Conservation (phyloP, 2,113 vertebrate species). For the Heterocephalus glaber region DNA sequence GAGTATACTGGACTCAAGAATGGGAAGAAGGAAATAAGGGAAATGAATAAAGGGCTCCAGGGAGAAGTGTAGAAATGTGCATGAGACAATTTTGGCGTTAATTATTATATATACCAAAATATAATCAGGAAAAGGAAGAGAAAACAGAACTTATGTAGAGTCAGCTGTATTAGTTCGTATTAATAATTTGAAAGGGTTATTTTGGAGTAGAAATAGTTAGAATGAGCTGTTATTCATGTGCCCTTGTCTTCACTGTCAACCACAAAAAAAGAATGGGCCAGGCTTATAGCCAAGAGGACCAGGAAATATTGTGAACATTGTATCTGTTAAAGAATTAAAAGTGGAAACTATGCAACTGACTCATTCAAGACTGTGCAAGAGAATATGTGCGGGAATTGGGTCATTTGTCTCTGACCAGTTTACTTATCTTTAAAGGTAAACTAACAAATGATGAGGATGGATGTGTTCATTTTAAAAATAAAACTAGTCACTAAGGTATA, state of each 20-base stretch:
- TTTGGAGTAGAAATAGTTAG: neutral
- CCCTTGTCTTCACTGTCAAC: neutral
- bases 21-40: neutral
- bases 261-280: neutral
- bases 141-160: neutral
- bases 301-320: neutral
- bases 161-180: neutral
- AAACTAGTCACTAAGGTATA: neutral
- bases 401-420: neutral
- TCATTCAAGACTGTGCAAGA: neutral
- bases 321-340: neutral
- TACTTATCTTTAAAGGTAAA: neutral
- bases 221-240: neutral
- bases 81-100: neutral
- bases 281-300: neutral
- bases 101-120: neutral
- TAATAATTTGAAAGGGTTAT: neutral
- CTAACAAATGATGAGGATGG: neutral
- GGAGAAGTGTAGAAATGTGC: neutral
- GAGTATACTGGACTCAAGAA: neutral
- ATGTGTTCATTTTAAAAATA: slow-evolving; percentile 24
- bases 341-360: neutral
- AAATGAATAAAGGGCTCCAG: neutral
- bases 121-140: slow-evolving; percentile 26
- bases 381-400: neutral